These are phyloP conservation scores for Cantharis rufa DNA, from an alignment of 2,888 invertebrate species.

Conservation along the genomic window DNA sequence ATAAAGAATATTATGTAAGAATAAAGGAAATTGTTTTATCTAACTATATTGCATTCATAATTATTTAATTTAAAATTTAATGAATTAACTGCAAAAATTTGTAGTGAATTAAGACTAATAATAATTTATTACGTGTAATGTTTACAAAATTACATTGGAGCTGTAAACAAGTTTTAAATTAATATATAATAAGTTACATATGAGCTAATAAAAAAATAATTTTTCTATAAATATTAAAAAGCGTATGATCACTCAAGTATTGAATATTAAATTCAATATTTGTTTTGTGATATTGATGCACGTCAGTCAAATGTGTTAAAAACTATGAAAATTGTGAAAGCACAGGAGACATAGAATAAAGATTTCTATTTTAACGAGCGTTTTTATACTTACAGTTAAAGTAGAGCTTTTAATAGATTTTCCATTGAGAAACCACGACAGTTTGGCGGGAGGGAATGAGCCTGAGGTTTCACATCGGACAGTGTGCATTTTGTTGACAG, in stretches of 20 bases:
- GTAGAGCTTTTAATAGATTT: slow-evolving; percentile 67
- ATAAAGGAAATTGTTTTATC: no score
- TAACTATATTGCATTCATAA: no score
- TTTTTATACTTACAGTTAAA: slow-evolving; percentile 60
- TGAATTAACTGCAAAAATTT: neutral
- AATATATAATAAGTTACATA: neutral
- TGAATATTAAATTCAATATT: neutral
- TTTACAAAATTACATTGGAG: neutral
- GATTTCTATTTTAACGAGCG: neutral
- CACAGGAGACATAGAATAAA: neutral
- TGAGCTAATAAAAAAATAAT: neutral
- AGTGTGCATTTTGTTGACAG: slow-evolving; percentile 74
- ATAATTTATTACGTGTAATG: neutral
- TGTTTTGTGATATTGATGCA: neutral
- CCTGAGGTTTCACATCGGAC: slow-evolving; percentile 81
- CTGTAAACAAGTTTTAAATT: neutral
- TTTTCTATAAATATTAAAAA: neutral
- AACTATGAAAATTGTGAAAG: neutral
- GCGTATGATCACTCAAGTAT: neutral
- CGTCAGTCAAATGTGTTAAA: neutral
- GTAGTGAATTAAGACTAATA: neutral
- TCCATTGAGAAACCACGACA: slow-evolving; percentile 79
- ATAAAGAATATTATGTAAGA: no score
- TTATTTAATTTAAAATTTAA: no score
- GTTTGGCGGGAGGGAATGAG: slow-evolving; percentile 80